A percentile compares a stretch with the other conserved stretches of the same genome.
These are phyloP conservation scores for Sinodicranocentrus sp. DNA, from an alignment of 2,888 invertebrate species.

Conservation along the genomic window DNA sequence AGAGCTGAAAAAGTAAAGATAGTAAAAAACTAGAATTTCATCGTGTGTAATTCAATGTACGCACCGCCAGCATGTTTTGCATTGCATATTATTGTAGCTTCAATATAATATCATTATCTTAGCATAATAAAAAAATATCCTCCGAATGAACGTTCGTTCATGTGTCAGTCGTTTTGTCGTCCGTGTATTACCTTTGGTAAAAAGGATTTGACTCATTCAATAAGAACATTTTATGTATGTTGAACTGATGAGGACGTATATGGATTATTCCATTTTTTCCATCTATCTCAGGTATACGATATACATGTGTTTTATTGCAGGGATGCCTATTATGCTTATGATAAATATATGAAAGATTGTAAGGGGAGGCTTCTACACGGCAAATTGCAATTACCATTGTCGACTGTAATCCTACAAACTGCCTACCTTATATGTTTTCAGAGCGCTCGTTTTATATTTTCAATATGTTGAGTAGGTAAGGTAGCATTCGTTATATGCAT, in stretches of 20 bases:
- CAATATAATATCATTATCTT: too few relatives aligned
- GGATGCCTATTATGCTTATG: not conserved
- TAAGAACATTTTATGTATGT: too few relatives aligned
- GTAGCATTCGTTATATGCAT: not conserved
- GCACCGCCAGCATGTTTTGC: too few relatives aligned
- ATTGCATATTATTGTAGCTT: too few relatives aligned
- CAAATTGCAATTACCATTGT: constrained; percentile 14
- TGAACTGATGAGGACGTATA: constrained; percentile 1
- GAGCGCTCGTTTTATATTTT: not conserved
- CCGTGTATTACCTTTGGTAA: not conserved
- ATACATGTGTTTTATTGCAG: not conserved
- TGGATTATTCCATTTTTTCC: constrained; percentile 10
- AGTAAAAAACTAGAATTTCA: constrained; percentile 10
- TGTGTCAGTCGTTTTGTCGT: not conserved
- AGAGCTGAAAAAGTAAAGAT: constrained; percentile 11
- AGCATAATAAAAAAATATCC: too few relatives aligned
- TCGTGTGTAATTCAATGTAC: not conserved
- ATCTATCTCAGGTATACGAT: not conserved
- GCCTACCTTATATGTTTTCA: constrained; percentile 9
- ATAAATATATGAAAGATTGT: not conserved
- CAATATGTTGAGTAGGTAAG: constrained; percentile 4
- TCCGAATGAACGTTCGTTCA: too few relatives aligned
- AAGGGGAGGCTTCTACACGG: not conserved
- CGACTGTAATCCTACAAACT: constrained; percentile 3
- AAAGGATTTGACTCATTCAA: too few relatives aligned